A percentile compares a stretch with the other conserved stretches of the same genome.
Conservation (phyloP, 2,113 vertebrate genomes). For the Stegastes partitus region DNA sequence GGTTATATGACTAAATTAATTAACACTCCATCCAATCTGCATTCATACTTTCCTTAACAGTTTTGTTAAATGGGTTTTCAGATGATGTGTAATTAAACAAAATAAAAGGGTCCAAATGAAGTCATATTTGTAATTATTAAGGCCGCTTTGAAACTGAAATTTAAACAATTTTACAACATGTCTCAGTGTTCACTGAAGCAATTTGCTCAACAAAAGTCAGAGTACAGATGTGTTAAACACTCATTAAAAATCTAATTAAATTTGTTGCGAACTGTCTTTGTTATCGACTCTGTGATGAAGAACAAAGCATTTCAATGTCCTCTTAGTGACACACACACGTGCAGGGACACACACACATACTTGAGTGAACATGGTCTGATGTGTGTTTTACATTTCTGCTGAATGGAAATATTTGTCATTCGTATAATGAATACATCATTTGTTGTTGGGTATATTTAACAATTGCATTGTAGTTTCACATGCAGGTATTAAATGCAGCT, state of each 20-base stretch:
- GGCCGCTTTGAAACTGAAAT: slow-evolving; percentile 14
- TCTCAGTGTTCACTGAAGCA: slow-evolving; percentile 3
- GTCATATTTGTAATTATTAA: slow-evolving; percentile 21
- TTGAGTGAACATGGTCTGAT: slow-evolving; percentile 24
- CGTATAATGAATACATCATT: neutral
- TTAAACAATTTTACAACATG: slow-evolving; percentile 21
- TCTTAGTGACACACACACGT: slow-evolving; percentile 23
- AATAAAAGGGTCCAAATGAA: slow-evolving; percentile 21
- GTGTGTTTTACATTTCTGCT: slow-evolving; percentile 14
- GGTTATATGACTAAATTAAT: slow-evolving; percentile 20
- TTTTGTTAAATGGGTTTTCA: slow-evolving; percentile 19
- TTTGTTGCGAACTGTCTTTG: slow-evolving; percentile 74
- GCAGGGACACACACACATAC: neutral
- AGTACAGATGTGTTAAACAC: slow-evolving; percentile 33
- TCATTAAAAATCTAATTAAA: slow-evolving; percentile 73
- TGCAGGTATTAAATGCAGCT: neutral
- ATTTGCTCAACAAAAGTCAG: slow-evolving; percentile 37
- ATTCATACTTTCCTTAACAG: neutral
- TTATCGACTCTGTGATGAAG: slow-evolving; percentile 61
- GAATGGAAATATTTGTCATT: neutral
- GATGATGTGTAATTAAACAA: slow-evolving; percentile 29
- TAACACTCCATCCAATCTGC: neutral
- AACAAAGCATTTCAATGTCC: slow-evolving; percentile 72
- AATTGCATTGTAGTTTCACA: slow-evolving; percentile 2
- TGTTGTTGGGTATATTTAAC: neutral